Evolutionary conservation across 2,113 vertebrate species (phyloP), one percentile per base, ranked within the genome.

Genomic region (Megaceryle torquata): DNA sequence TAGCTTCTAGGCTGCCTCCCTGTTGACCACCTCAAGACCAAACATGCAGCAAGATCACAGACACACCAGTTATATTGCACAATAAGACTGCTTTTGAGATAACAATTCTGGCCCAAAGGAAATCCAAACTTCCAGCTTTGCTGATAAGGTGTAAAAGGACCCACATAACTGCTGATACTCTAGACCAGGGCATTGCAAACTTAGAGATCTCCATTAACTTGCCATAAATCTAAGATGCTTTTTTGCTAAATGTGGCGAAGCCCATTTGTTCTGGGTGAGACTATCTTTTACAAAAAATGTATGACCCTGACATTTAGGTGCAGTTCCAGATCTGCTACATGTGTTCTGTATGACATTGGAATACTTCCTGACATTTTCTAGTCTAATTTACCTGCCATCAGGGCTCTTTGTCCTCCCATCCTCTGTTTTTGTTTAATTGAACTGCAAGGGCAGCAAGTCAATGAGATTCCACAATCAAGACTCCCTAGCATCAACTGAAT

Each of bases 391-490:
- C 25, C 56, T 65, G 9, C 28, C 60, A 51, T 10, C 5, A 33
- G 33, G 13, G 33, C 48, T 84, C 46, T 70, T 77, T 59, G 4
- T 83, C 35, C 11, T 82, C 28, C 43, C 60, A 39, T 60, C 8
- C 16, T 89, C n/a, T 60, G 21, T 46, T 85, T 85, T 94, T 59
- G 26, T 80, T 89, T 72, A 82, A 89, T 82, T 87, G 78, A 91
- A 70, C 35, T 54, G 7, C 19, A 85, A 80, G 39, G 39, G 16
- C 39, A 91, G 17, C 8, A 72, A 88, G 21, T 61, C 75, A 51
- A n/a, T 61, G 93, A 86, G 35, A 76, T 79, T 85, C 24, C 35
- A 60, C 54, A 77, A 13, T 1, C 0, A 13, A 86, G 41, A 57
- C 33, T 59, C 35, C 26, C 35, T 31, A 89, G 39, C 15, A 57